phyloP scores from a whole-genome alignment of 53 echinoderm and acorn worm genomes.

The Henricia sp. region DNA sequence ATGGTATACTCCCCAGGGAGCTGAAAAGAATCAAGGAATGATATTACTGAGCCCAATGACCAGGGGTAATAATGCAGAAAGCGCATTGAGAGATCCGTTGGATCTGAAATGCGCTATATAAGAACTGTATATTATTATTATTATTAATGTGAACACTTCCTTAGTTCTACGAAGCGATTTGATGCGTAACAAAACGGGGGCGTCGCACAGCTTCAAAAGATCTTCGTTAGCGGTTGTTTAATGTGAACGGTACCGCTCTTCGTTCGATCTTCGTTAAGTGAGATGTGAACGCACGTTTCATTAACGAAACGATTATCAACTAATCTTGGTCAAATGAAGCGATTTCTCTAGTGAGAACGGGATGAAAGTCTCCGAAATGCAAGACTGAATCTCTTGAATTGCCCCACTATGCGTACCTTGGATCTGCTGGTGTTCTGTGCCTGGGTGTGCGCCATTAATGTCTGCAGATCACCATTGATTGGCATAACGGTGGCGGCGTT shows the following conservation, averaged over 20 bases:
- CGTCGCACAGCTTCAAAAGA: too few species aligned
- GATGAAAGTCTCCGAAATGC: neutral
- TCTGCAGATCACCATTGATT: constrained; percentile 32
- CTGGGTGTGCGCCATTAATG: constrained; percentile 28
- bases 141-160: too few species aligned
- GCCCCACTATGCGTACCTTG: constrained; percentile 25
- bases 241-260: neutral
- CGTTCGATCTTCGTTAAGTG: neutral
- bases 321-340: neutral
- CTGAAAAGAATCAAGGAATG: too few species aligned
- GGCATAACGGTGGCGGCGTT: constrained; percentile 55
- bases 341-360: neutral
- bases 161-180: too few species aligned
- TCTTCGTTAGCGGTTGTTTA: too few species aligned
- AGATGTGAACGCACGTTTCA: neutral
- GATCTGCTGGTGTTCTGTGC: constrained; percentile 49
- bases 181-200: too few species aligned
- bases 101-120: too few species aligned
- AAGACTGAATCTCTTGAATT: neutral
- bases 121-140: too few species aligned
- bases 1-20: too few species aligned
- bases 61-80: too few species aligned
- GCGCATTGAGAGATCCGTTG: too few species aligned
- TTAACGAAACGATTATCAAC: neutral
- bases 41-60: too few species aligned